These are phyloP conservation scores for Rhadina sibilatrix DNA, from an alignment of 2,113 vertebrate genomes.

Conservation along the genomic window DNA sequence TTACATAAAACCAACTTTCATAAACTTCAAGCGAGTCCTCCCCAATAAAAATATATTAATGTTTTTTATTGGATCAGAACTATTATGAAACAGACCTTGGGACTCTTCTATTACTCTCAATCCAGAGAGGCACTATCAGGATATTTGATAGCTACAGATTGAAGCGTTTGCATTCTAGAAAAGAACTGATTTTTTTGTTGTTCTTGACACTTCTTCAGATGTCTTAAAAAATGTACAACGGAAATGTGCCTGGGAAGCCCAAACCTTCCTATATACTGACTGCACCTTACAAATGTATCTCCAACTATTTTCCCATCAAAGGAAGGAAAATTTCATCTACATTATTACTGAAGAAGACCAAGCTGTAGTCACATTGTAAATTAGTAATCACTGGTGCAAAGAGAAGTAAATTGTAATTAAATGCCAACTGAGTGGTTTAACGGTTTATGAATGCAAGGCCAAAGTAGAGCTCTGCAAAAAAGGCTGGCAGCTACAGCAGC, in stretches of 20 bases:
- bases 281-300: not conserved
- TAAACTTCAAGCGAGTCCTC: not conserved
- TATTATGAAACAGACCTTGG: not conserved
- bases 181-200: not conserved
- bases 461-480: not conserved
- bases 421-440: slow-evolving; percentile 8
- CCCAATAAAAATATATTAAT: not conserved
- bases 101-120: not conserved
- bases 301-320: not conserved
- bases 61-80: not conserved
- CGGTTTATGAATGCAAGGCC: not conserved
- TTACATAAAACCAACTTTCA: slow-evolving; percentile 4
- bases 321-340: not conserved
- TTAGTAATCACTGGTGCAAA: not conserved
- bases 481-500: not conserved
- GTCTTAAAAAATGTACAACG: not conserved
- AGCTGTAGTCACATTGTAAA: not conserved
- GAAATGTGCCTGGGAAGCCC: not conserved
- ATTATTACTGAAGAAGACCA: not conserved
- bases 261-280: not conserved
- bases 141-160: not conserved
- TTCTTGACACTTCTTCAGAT: not conserved
- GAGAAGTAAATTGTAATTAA: slow-evolving; percentile 21
- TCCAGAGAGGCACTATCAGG: not conserved
- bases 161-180: not conserved